These are phyloP conservation scores for Mythimna loreyi DNA, from an alignment of 2,888 invertebrate genomes.

Conservation along the genomic window DNA sequence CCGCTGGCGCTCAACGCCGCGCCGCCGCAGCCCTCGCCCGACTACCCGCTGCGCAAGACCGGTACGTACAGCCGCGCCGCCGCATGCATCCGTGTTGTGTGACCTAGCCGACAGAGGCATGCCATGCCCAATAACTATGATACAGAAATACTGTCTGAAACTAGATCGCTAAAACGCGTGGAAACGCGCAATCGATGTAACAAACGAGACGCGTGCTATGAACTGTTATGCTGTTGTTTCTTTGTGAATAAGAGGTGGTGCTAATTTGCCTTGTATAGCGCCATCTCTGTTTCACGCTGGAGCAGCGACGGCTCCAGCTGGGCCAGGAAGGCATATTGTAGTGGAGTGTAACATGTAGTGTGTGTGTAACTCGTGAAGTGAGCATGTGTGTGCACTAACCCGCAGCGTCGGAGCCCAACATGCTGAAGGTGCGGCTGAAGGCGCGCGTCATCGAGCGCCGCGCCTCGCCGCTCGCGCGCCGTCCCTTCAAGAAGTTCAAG, in stretches of 20 bases:
- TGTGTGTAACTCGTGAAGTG: constrained; percentile 39
- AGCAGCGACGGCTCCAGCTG: background rate
- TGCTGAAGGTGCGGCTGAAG: constrained; percentile 97
- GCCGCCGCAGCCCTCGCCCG: constrained; percentile 86
- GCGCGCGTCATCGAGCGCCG: constrained; percentile 98
- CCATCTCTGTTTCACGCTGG: background rate
- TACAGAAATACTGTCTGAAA: background rate
- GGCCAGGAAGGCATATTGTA: too few species aligned
- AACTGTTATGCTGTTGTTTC: background rate
- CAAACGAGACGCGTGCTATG: background rate
- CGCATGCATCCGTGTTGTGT: constrained; percentile 57
- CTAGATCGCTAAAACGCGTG: constrained; percentile 17
- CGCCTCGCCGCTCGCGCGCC: constrained; percentile 97
- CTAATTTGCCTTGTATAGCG: constrained; percentile 32
- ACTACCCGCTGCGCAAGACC: constrained; percentile 98
- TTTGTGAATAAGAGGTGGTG: constrained; percentile 8
- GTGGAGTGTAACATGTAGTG: constrained; percentile 12
- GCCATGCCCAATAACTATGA: constrained; percentile 19
- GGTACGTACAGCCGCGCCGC: constrained; percentile 90
- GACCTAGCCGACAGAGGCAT: constrained; percentile 2
- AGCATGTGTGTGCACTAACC: constrained; percentile 84
- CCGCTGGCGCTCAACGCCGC: constrained; percentile 81
- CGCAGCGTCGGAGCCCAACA: constrained; percentile 98
- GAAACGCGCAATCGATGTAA: constrained; percentile 2
- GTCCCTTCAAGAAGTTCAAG: constrained; percentile 94